Conservation (phyloP, 1,140 invertebrate species). For the Saccostrea echinata region DNA sequence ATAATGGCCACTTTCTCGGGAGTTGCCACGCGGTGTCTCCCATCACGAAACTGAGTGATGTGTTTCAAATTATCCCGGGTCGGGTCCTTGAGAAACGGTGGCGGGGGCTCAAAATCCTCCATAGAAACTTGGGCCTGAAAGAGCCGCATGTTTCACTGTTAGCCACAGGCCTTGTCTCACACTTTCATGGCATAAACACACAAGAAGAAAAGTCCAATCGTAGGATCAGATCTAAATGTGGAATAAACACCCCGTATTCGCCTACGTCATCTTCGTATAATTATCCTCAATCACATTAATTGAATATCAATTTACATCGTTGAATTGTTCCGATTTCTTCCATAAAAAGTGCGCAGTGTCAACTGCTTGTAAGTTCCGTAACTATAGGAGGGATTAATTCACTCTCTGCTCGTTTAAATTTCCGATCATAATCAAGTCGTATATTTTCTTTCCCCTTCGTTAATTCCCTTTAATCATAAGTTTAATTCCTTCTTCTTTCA, state of each 20-base stretch:
- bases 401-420: conserved; percentile 1
- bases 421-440: conserved; percentile 12
- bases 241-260: neutral
- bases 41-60: conserved; percentile 60
- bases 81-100: conserved; percentile 60
- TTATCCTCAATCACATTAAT: conserved; percentile 25
- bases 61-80: conserved; percentile 58
- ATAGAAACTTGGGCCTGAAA: conserved; percentile 55
- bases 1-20: conserved; percentile 69
- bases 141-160: conserved; percentile 53
- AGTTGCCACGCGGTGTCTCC: conserved; percentile 64
- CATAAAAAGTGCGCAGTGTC: neutral
- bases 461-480: neutral
- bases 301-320: conserved; percentile 35
- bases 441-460: neutral
- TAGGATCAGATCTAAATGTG: neutral
- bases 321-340: conserved; percentile 9
- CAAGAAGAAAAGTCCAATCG: conserved; percentile 7
- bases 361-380: neutral
- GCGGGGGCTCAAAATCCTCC: conserved; percentile 57
- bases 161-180: neutral
- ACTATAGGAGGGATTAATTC: conserved; percentile 8
- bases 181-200: neutral
- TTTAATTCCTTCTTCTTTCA: conserved; percentile 24
- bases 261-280: neutral